A percentile compares a stretch with the other conserved stretches of the same genome.
These are phyloP conservation scores for Zoanthus gigantus DNA, from an alignment of 92 coral and sea anemone genomes.

Conservation along the genomic window DNA sequence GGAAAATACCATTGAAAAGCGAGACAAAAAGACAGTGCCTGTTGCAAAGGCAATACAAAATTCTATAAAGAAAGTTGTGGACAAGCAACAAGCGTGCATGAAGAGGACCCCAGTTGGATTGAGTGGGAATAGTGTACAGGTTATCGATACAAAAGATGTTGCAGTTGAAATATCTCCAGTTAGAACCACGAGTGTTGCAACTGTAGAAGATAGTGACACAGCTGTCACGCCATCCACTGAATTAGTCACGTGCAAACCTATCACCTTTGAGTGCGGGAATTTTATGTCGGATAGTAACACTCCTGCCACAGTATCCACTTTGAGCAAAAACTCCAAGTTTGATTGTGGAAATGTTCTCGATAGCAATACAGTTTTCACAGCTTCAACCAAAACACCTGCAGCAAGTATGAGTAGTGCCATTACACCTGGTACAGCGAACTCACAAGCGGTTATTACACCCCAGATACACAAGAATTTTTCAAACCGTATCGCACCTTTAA, in stretches of 20 bases:
- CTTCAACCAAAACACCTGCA: neutral
- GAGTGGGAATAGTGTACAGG: neutral
- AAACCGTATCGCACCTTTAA: neutral
- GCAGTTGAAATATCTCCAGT: neutral
- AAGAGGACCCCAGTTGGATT: neutral
- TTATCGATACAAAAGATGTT: neutral
- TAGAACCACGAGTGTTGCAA: neutral
- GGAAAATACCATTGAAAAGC: conserved; percentile 33
- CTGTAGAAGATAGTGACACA: neutral
- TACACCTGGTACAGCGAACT: neutral
- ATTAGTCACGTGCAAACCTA: neutral
- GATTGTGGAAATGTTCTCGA: neutral
- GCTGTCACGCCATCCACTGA: neutral
- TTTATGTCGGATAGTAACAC: neutral
- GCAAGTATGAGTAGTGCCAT: neutral
- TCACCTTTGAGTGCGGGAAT: neutral
- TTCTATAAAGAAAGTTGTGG: conserved; percentile 52
- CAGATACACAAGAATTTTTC: neutral
- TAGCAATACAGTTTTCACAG: neutral
- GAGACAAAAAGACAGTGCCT: conserved; percentile 58
- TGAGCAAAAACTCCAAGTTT: neutral
- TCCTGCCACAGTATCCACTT: neutral
- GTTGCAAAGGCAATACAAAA: conserved; percentile 61
- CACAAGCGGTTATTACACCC: neutral
- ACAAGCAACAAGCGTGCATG: conserved; percentile 14